Evolutionary conservation across 2,888 invertebrate genomes (phyloP).

Genomic region (Omphaloscelis lunosa): DNA sequence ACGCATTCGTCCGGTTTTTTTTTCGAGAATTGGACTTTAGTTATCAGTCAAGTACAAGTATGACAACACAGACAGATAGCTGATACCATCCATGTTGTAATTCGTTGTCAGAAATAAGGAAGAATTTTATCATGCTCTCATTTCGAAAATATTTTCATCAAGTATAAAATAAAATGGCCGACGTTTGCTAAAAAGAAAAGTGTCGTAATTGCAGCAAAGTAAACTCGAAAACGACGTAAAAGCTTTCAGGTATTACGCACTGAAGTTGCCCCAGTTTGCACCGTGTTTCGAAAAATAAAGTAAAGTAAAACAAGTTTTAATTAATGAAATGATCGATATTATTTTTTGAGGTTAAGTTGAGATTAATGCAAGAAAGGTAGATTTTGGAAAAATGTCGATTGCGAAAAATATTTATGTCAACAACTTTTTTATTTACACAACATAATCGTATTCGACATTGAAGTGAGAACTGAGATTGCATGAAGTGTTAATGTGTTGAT

Average conservation of each 20-base stretch:
- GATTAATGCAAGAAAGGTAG: slow-evolving; percentile 29
- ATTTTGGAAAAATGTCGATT: slow-evolving; percentile 37
- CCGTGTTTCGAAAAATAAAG: slow-evolving; percentile 37
- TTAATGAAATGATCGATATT: slow-evolving; percentile 39
- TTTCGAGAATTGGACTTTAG: background rate
- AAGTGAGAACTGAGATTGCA: slow-evolving; percentile 4
- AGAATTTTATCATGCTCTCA: slow-evolving; percentile 25
- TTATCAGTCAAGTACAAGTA: background rate
- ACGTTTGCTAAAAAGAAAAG: slow-evolving; percentile 37
- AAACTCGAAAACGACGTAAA: slow-evolving; percentile 39
- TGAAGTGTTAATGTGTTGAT: background rate
- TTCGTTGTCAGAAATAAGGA: background rate
- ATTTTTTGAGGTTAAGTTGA: slow-evolving; percentile 30
- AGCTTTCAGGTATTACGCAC: slow-evolving; percentile 55
- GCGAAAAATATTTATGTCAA: slow-evolving; percentile 45
- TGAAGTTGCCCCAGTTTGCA: slow-evolving; percentile 40
- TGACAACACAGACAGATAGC: background rate
- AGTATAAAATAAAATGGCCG: slow-evolving; percentile 22
- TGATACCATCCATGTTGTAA: too few species aligned
- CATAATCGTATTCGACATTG: slow-evolving; percentile 31
- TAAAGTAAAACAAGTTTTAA: slow-evolving; percentile 28
- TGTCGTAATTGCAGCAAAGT: slow-evolving; percentile 38
- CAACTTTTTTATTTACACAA: slow-evolving; percentile 53
- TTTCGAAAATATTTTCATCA: slow-evolving; percentile 28
- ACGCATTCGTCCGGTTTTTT: too few species aligned